Conservation (phyloP, 2,888 invertebrate species). For the Eudiplozoon nipponicum region DNA sequence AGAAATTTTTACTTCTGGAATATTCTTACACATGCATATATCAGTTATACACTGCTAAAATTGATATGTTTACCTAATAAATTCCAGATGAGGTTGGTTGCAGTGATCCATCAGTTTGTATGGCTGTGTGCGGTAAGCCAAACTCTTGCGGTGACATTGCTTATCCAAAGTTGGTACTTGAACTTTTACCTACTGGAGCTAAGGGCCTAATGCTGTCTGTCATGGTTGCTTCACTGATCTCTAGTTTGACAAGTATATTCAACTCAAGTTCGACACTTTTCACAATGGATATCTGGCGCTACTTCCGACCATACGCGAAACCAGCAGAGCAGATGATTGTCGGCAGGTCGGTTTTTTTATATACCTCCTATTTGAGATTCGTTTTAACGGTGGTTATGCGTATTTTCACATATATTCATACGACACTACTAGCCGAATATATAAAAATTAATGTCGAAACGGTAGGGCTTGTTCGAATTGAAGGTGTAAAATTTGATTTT, state of each 20-base stretch:
- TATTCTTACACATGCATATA: no score
- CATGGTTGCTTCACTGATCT: slow-evolving; percentile 31
- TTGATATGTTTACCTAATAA: no score
- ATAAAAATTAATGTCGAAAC: no score
- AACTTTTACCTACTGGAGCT: slow-evolving; percentile 28
- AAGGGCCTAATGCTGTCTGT: slow-evolving; percentile 31
- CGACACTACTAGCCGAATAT: no score
- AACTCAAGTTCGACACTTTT: slow-evolving; percentile 30
- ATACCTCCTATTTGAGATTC: no score
- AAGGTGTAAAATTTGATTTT: no score
- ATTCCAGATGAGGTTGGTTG: slow-evolving; percentile 29
- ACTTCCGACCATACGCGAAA: slow-evolving; percentile 23
- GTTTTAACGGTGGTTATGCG: no score
- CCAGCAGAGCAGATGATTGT: slow-evolving; percentile 29
- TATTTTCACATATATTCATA: no score
- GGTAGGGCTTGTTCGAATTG: no score
- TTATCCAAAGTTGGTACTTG: slow-evolving; percentile 29
- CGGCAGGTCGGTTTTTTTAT: slow-evolving; percentile 27
- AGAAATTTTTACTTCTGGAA: no score
- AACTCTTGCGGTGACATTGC: slow-evolving; percentile 30
- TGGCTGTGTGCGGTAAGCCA: slow-evolving; percentile 25
- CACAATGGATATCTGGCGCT: slow-evolving; percentile 30
- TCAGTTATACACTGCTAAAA: no score
- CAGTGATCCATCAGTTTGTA: slow-evolving; percentile 26
- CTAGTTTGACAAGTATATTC: slow-evolving; percentile 30